Conservation (phyloP, 2,113 vertebrate species). For the Xenopus borealis region DNA sequence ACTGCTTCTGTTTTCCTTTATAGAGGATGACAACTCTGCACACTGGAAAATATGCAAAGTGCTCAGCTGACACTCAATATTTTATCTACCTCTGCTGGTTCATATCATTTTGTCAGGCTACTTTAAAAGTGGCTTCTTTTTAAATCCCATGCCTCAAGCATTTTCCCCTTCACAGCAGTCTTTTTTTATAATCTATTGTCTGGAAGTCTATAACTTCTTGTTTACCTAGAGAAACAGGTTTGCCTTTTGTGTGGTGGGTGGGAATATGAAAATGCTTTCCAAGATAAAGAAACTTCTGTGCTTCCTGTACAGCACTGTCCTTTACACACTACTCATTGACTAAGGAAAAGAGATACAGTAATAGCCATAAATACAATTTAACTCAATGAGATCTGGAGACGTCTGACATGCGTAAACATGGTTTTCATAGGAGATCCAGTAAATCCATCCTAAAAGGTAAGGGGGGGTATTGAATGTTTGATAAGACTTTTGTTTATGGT, state of each 20-base stretch:
- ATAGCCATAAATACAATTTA: too few species aligned
- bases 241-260: constrained; percentile 25
- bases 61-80: constrained; percentile 11
- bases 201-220: constrained; percentile 29
- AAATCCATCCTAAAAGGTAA: too few species aligned
- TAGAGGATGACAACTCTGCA: neutral
- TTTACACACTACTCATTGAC: neutral
- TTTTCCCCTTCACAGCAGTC: neutral
- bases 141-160: neutral
- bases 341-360: too few species aligned
- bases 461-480: too few species aligned
- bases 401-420: too few species aligned
- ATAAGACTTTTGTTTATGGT: too few species aligned
- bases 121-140: neutral
- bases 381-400: too few species aligned
- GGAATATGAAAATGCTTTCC: constrained; percentile 36
- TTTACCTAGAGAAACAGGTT: constrained; percentile 46
- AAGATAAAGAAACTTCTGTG: constrained; percentile 28
- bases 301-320: neutral
- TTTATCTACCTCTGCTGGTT: constrained; percentile 32
- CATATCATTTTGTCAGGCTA: constrained; percentile 29
- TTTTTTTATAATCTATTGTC: constrained; percentile 14
- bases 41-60: constrained; percentile 29
- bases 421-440: too few species aligned
- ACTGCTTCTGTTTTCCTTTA: constrained; percentile 33